Conservation (phyloP, 2,113 vertebrate species). For the Dendrocopos noguchii region DNA sequence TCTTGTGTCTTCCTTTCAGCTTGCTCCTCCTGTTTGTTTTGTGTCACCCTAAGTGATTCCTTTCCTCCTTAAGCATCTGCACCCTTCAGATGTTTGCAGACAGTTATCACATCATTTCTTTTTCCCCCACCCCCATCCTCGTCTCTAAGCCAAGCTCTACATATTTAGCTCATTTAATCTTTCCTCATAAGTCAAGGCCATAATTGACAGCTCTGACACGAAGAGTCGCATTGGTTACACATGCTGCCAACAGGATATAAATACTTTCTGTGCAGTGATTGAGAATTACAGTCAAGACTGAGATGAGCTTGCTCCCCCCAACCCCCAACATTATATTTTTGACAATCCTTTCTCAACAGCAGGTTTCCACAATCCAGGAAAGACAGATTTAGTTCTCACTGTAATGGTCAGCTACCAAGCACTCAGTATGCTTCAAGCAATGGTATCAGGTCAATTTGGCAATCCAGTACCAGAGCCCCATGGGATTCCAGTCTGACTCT, state of each 20-base stretch:
- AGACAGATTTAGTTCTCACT: background rate
- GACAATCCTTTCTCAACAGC: background rate
- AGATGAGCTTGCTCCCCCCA: background rate
- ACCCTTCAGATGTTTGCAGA: slow-evolving; percentile 66
- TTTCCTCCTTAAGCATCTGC: slow-evolving; percentile 65
- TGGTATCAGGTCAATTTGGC: background rate
- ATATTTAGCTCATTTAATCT: slow-evolving; percentile 76
- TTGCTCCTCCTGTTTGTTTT: slow-evolving; percentile 51
- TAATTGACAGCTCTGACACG: slow-evolving; percentile 73
- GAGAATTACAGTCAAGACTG: slow-evolving; percentile 49
- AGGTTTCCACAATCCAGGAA: background rate
- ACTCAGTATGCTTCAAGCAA: background rate
- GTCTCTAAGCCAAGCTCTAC: slow-evolving; percentile 66
- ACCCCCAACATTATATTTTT: background rate
- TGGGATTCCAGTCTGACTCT: background rate
- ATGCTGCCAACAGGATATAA: slow-evolving; percentile 70
- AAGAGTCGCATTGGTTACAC: slow-evolving; percentile 65
- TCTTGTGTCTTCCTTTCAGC: background rate
- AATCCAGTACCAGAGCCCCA: fast-evolving
- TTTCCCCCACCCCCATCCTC: slow-evolving; percentile 42
- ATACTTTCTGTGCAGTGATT: slow-evolving; percentile 64
- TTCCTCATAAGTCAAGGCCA: slow-evolving; percentile 64
- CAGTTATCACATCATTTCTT: slow-evolving; percentile 60
- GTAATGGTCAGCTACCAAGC: background rate
- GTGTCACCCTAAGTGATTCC: slow-evolving; percentile 49